phyloP scores from a whole-genome alignment of 2,113 vertebrate genomes.

The Craseonycteris thonglongyai region DNA sequence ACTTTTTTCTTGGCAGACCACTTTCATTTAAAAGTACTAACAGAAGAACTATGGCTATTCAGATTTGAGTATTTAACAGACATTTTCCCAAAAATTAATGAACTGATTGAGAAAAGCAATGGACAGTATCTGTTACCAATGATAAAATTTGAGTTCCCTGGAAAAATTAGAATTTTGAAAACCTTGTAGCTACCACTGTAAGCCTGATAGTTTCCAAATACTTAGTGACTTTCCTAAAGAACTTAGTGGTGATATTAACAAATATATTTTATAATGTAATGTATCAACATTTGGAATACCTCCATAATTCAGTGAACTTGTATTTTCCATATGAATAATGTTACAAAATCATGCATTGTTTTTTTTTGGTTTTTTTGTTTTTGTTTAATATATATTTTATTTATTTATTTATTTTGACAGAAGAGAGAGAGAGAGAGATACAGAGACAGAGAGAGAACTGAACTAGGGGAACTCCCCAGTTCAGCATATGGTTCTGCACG shows the following conservation, averaged over 20 bases:
- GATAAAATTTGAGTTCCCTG: no score
- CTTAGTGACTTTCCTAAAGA: neutral
- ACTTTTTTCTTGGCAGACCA: no score
- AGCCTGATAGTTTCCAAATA: neutral
- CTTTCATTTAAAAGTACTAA: neutral
- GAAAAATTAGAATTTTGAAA: no score
- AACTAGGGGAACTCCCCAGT: no score
- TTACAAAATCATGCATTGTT: no score
- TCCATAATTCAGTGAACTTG: neutral
- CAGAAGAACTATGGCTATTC: neutral
- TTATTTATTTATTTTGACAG: no score
- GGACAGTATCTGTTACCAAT: neutral
- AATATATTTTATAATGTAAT: neutral
- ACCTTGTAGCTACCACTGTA: no score
- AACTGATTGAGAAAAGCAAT: neutral
- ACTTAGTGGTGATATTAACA: neutral
- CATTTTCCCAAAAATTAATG: neutral
- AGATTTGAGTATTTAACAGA: neutral
- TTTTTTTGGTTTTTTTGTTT: no score
- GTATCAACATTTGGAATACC: neutral
- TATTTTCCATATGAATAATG: neutral
- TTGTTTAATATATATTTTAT: no score
- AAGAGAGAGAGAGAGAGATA: no score
- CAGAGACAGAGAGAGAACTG: no score
- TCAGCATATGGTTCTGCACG: no score